Conservation (phyloP, 2,113 vertebrate genomes). For the Picathartes gymnocephalus region DNA sequence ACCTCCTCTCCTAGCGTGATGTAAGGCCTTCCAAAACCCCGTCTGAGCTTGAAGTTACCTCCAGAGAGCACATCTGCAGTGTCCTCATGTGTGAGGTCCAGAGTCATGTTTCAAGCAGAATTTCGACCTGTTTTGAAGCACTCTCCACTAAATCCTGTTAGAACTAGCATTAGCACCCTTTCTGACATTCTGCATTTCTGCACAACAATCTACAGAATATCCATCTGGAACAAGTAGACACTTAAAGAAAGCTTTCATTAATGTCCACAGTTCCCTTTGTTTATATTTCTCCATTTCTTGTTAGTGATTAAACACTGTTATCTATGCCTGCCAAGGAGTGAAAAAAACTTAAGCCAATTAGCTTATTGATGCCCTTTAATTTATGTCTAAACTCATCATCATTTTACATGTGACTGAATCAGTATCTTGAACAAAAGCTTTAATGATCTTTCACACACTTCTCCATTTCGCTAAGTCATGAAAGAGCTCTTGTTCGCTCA, state of each 20-base stretch:
- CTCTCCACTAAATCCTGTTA: background rate
- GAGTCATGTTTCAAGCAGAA: background rate
- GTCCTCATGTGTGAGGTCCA: background rate
- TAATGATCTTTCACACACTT: background rate
- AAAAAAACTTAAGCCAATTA: background rate
- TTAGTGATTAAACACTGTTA: background rate
- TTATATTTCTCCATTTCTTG: background rate
- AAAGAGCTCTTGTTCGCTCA: background rate
- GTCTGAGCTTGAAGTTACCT: background rate
- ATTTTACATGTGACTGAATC: background rate
- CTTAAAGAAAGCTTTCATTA: background rate
- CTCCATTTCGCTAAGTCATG: background rate
- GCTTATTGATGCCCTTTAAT: background rate
- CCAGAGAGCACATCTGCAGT: background rate
- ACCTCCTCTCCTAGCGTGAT: background rate
- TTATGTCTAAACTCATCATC: background rate
- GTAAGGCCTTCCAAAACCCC: background rate
- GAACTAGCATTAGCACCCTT: background rate
- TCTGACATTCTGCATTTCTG: background rate
- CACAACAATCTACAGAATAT: background rate
- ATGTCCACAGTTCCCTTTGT: background rate
- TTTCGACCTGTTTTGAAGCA: background rate
- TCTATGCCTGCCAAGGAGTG: background rate
- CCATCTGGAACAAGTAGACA: background rate
- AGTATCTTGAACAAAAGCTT: background rate